Conservation (phyloP, 2,797 vertebrate species). For the Crocodylus rhombifer region DNA sequence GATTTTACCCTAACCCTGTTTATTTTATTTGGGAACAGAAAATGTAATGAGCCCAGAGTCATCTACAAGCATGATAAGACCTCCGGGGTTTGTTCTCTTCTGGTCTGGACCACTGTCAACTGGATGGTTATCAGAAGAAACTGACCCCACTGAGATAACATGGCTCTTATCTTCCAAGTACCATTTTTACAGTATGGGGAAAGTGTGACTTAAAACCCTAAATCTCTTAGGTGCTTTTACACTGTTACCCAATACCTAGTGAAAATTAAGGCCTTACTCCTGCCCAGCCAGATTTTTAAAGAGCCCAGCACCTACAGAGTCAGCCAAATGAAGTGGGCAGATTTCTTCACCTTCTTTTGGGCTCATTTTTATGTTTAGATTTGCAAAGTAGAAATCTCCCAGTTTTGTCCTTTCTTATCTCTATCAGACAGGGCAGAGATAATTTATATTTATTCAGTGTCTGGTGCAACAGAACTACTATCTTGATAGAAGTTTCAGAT, state of each 20-base stretch:
- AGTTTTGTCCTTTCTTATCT: not conserved
- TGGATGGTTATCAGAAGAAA: not conserved
- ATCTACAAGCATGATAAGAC: fast-evolving
- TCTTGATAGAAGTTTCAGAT: not conserved
- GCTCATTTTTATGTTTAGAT: not conserved
- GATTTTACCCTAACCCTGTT: slow-evolving; percentile 12
- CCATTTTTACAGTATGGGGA: slow-evolving; percentile 34
- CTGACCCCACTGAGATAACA: not conserved
- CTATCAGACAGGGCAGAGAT: not conserved
- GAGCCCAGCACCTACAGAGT: not conserved
- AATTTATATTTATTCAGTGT: not conserved
- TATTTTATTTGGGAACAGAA: slow-evolving; percentile 26
- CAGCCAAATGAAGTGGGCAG: not conserved
- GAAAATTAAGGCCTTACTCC: not conserved
- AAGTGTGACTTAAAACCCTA: slow-evolving; percentile 46
- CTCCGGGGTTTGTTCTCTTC: fast-evolving
- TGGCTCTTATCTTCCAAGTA: slow-evolving; percentile 20
- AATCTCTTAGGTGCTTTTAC: not conserved
- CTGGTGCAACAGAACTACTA: not conserved
- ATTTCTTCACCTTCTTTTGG: not conserved
- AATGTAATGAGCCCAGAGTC: not conserved
- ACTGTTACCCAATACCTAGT: not conserved
- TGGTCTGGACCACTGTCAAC: fast-evolving
- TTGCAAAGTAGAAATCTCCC: not conserved
- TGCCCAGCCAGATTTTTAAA: not conserved